phyloP scores from a whole-genome alignment of 2,797 vertebrate species.

The Ceyx erithaca region DNA sequence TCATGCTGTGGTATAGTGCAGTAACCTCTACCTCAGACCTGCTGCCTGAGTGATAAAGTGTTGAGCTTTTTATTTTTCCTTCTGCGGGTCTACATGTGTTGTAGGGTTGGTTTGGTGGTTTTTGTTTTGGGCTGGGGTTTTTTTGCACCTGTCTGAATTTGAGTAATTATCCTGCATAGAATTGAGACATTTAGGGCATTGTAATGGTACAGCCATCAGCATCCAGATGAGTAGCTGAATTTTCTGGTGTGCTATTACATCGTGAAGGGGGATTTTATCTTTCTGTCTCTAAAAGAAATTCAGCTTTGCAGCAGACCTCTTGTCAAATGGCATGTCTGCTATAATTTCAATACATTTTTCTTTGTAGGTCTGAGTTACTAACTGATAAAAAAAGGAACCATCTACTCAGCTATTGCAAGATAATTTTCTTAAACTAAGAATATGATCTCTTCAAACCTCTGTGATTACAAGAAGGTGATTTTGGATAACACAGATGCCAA shows the following conservation, averaged over 20 bases:
- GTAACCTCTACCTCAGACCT: not conserved
- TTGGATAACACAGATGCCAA: not conserved
- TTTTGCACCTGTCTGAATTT: not conserved
- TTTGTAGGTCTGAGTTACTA: not conserved
- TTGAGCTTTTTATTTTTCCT: not conserved
- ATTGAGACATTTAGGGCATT: not conserved
- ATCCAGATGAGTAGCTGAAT: not conserved
- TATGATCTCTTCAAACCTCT: fast-evolving
- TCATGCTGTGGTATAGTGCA: not conserved
- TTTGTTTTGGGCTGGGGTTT: not conserved
- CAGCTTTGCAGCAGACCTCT: not conserved
- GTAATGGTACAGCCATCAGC: not conserved
- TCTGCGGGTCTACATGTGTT: not conserved
- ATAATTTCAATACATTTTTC: not conserved
- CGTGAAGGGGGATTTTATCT: not conserved
- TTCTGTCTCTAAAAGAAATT: not conserved
- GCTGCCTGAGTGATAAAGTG: not conserved
- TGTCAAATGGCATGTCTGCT: not conserved
- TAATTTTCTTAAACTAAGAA: not conserved
- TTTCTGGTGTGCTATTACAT: not conserved
- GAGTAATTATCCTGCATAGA: not conserved
- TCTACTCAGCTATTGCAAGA: not conserved
- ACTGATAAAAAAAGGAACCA: not conserved
- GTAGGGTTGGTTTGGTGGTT: no score
- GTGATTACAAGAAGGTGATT: not conserved